These are phyloP conservation scores for Erpobdella octoculata DNA, from an alignment of 2,888 invertebrate genomes.

Conservation along the genomic window DNA sequence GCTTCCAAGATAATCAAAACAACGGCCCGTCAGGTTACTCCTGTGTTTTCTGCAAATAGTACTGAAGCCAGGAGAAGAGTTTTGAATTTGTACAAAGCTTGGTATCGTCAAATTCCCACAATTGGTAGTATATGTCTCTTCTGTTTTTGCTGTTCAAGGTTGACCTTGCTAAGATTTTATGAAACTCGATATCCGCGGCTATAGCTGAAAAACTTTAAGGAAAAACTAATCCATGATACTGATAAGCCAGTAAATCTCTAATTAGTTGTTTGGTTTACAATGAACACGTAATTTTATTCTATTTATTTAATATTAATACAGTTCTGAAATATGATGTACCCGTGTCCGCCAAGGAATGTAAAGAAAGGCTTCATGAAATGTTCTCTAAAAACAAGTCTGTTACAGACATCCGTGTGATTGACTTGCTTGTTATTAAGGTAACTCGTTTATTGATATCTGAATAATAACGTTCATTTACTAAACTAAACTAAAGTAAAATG, in stretches of 20 bases:
- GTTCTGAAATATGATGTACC: slow-evolving; percentile 78
- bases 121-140: slow-evolving; percentile 62
- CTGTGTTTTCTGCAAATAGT: slow-evolving; percentile 70
- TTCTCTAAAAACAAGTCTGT: slow-evolving; percentile 71
- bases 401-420: slow-evolving; percentile 77
- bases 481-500: too few relatives aligned
- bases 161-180: slow-evolving; percentile 31
- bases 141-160: neutral
- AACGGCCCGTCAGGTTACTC: slow-evolving; percentile 63
- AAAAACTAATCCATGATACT: neutral
- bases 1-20: slow-evolving; percentile 39
- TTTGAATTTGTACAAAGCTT: slow-evolving; percentile 79
- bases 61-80: slow-evolving; percentile 75
- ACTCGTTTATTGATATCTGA: slow-evolving; percentile 33
- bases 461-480: neutral
- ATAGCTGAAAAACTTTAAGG: neutral
- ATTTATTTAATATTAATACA: slow-evolving; percentile 46
- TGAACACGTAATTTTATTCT: neutral
- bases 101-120: slow-evolving; percentile 84
- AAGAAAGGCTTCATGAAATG: slow-evolving; percentile 67
- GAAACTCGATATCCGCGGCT: too few relatives aligned
- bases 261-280: neutral
- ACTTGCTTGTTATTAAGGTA: slow-evolving; percentile 85
- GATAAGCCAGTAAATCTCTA: neutral
- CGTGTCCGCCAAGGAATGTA: slow-evolving; percentile 63